Percentiles rank a stretch among this genome's conserved stretches.
phyloP scores from a whole-genome alignment of 2,113 vertebrate genomes.

The Laticauda colubrina region DNA sequence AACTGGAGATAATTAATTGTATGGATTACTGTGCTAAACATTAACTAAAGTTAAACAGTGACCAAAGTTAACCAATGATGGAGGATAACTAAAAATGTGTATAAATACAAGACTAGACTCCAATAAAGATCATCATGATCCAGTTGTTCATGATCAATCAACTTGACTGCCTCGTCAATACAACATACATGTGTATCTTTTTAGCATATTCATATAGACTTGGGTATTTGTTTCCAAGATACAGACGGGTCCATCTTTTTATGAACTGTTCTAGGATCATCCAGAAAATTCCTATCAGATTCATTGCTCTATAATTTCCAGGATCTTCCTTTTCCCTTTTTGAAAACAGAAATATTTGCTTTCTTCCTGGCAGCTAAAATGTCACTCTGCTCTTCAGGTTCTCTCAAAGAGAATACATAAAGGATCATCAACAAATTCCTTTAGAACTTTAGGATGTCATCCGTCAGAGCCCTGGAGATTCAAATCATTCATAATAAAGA shows the following conservation, averaged over 20 bases:
- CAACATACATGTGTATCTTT: background rate
- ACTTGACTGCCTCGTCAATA: too few species aligned
- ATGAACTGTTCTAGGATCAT: background rate
- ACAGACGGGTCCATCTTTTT: background rate
- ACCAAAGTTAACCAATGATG: too few species aligned
- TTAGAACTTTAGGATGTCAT: background rate
- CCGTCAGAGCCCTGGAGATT: background rate
- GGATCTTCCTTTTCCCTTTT: background rate
- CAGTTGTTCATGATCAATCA: too few species aligned
- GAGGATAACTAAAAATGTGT: too few species aligned
- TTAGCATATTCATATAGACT: background rate
- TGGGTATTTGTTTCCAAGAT: background rate
- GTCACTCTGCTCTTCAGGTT: background rate
- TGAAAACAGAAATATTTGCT: background rate
- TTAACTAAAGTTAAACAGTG: too few species aligned
- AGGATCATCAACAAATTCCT: background rate
- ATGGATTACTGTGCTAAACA: too few species aligned
- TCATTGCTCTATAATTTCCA: background rate
- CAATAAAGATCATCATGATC: too few species aligned
- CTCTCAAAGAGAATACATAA: background rate
- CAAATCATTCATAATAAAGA: background rate
- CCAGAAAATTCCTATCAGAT: background rate
- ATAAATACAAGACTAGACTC: too few species aligned
- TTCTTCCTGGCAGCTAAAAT: background rate
- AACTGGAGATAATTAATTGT: too few species aligned